Evolutionary conservation across 2,888 invertebrate species (phyloP).

Genomic region (Leptopilina drosophilae): DNA sequence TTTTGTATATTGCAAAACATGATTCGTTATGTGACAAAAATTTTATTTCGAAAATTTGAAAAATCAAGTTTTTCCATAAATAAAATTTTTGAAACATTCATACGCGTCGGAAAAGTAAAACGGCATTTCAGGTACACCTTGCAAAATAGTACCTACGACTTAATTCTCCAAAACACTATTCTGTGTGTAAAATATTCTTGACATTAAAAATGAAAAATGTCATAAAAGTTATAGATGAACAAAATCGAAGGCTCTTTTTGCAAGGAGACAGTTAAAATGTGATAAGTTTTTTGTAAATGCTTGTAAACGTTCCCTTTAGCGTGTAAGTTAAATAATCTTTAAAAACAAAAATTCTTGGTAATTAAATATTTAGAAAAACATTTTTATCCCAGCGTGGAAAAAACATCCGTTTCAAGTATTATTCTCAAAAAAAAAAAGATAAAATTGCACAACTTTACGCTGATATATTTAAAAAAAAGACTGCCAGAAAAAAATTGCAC

Average conservation of each 20-base stretch:
- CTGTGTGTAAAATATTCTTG: conserved; percentile 41
- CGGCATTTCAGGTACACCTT: conserved; percentile 46
- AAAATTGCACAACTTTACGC: conserved; percentile 42
- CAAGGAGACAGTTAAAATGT: conserved; percentile 73
- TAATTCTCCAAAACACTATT: not conserved
- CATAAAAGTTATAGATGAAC: conserved; percentile 16
- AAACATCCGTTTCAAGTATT: conserved; percentile 59
- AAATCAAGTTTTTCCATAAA: too few species aligned
- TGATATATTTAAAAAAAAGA: conserved; percentile 13
- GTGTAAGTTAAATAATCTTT: conserved; percentile 66
- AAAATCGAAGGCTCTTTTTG: conserved; percentile 65
- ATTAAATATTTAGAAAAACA: conserved; percentile 56
- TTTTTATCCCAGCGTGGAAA: conserved; percentile 65
- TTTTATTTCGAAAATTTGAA: too few species aligned
- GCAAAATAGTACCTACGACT: conserved; percentile 27
- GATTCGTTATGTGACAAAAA: too few species aligned
- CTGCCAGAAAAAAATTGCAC: not conserved
- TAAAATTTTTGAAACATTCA: too few species aligned
- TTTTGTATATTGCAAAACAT: conserved; percentile 59
- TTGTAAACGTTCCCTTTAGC: conserved; percentile 73
- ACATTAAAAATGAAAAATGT: not conserved
- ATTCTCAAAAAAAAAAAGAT: not conserved
- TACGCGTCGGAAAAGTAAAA: conserved; percentile 32
- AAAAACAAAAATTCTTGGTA: conserved; percentile 58
- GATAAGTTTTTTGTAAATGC: conserved; percentile 77